Percentiles rank a stretch among this genome's conserved stretches.
phyloP scores from a whole-genome alignment of 1,140 invertebrate genomes.

The Pentalonia nigronervosa region DNA sequence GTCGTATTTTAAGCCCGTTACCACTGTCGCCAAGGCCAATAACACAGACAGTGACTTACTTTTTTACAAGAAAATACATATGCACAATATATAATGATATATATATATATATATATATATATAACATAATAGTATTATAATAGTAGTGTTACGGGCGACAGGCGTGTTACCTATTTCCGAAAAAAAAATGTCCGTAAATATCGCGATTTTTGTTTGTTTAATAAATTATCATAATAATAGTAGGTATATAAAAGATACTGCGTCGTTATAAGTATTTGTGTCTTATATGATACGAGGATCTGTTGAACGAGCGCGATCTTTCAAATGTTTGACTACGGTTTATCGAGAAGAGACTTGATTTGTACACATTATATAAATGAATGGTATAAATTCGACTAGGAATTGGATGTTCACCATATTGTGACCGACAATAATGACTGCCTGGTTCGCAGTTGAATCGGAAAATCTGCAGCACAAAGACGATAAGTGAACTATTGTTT shows the following conservation, averaged over 20 bases:
- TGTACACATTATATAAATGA: neutral
- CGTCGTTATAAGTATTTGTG: too few relatives aligned
- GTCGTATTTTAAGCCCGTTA: neutral
- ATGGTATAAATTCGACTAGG: neutral
- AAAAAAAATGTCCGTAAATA: neutral
- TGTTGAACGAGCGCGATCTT: too few relatives aligned
- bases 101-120: neutral
- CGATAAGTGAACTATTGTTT: neutral
- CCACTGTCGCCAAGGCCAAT: conserved; percentile 34
- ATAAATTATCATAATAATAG: neutral
- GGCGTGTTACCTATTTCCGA: neutral
- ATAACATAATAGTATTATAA: neutral
- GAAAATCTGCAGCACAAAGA: neutral
- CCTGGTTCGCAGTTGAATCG: neutral
- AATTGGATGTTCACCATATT: neutral
- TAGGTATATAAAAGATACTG: too few relatives aligned
- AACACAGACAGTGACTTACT: neutral
- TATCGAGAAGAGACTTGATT: too few relatives aligned
- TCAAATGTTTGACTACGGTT: too few relatives aligned
- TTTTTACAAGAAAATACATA: neutral
- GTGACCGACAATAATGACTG: neutral
- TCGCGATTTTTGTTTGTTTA: neutral
- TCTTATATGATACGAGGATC: too few relatives aligned
- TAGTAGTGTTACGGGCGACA: neutral
- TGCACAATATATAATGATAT: neutral